Conservation (phyloP, 2,888 invertebrate species). For the Resseliella maxima region DNA sequence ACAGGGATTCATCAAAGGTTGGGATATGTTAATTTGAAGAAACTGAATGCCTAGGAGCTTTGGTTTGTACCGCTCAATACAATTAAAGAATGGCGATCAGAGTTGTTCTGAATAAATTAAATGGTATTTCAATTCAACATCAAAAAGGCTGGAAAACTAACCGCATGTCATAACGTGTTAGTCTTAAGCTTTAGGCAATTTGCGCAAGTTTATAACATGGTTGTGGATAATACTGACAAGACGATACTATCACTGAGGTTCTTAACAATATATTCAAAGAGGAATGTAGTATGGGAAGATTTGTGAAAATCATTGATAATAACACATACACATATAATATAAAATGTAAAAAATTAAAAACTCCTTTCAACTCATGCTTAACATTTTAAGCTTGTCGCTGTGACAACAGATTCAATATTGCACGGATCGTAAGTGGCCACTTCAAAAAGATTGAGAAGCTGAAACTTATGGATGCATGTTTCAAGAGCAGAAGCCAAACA, state of each 20-base stretch:
- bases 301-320: background rate
- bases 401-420: background rate
- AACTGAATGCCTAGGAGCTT: background rate
- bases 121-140: background rate
- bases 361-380: background rate
- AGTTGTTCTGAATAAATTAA: background rate
- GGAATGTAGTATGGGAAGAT: background rate
- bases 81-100: background rate
- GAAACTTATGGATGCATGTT: constrained; percentile 18
- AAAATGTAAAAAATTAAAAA: constrained; percentile 22
- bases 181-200: background rate
- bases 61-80: background rate
- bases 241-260: background rate
- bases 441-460: constrained; percentile 24
- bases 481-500: constrained; percentile 36
- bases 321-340: background rate
- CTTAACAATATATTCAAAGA: background rate
- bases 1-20: too few species aligned
- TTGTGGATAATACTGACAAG: background rate
- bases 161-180: background rate
- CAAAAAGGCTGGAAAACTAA: background rate
- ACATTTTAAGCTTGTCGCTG: background rate
- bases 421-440: background rate
- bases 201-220: background rate
- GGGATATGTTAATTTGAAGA: background rate